Base-by-base conservation (phyloP, 2,797 vertebrate species). In the Enoplosus armatus region DNA sequence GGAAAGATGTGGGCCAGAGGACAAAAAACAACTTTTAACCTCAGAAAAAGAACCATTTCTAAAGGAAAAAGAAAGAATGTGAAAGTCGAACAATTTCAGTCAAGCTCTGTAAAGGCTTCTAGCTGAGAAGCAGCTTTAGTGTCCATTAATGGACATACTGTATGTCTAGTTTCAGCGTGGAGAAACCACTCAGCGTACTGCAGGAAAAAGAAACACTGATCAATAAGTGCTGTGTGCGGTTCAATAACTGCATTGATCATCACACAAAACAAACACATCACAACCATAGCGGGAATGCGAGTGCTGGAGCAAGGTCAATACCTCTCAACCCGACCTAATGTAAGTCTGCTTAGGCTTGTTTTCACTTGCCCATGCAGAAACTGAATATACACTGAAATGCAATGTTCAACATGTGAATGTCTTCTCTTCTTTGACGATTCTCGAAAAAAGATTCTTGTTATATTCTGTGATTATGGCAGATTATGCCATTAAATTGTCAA, bases 161-260 rank as follows among this genome's bases (percentile, higher is more conserved):
- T 55, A 80, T 43, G 66, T 86, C 56, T 72, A 9, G 61, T 62
- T 75, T 56, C 71, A 75, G 59, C 9, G 67, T 41, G 35, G 62
- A 78, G 68, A 65, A 69, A 64, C 74, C 78, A 79, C 84, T 89
- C 78, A 86, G 86, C 18, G 8, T 62, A 70, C 80, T 81, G 72
- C 22, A 90, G 77, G 79, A 90, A 88, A 89, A 90, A 91, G 82
- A 82, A 92, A 85, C 86, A 67, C 78, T 70, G 86, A 91, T 94
- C 92, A 85, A 90, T 93, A 80, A 47, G 59, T 80, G 72, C 86
- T 80, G 83, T 55, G 77, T 77, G 85, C 1, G 53, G 88, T 83
- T 91, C 87, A 73, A 92, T 92, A 77, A 75, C 83, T 29, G 72
- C 88, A 92, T 92, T 89, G 94, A 94, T 93, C 88, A 89, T 77